Evolutionary conservation across 2,888 invertebrate genomes (phyloP).

Genomic region (Caenorhabditis parvicauda): DNA sequence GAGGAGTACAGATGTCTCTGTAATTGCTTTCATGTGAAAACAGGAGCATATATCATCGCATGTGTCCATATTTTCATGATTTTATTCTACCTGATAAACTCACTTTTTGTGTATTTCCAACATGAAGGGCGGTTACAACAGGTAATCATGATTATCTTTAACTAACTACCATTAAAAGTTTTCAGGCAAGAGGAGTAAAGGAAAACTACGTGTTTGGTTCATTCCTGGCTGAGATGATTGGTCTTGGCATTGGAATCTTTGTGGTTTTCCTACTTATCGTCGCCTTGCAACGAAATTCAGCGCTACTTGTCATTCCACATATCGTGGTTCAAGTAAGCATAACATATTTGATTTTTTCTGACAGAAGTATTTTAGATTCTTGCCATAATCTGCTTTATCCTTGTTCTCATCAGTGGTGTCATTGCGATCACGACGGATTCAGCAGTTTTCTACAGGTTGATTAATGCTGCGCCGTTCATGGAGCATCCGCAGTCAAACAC

Average conservation of each 20-base stretch:
- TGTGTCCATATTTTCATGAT: conserved; percentile 50
- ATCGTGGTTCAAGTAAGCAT: conserved; percentile 54
- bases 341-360: too few species aligned
- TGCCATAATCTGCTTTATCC: conserved; percentile 47
- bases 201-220: conserved; percentile 45
- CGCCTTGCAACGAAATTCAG: conserved; percentile 50
- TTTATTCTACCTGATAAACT: conserved; percentile 57
- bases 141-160: conserved; percentile 5
- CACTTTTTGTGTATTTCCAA: conserved; percentile 56
- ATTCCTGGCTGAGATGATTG: conserved; percentile 42
- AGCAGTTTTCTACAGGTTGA: conserved; percentile 55
- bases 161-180: not conserved
- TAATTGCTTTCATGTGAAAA: conserved; percentile 61
- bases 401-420: conserved; percentile 48
- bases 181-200: conserved; percentile 41
- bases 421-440: conserved; percentile 56
- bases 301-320: conserved; percentile 57
- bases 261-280: conserved; percentile 50
- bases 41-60: conserved; percentile 55
- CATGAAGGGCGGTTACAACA: conserved; percentile 45
- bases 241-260: conserved; percentile 40
- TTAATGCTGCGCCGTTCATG: conserved; percentile 59
- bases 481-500: conserved; percentile 55
- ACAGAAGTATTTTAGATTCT: conserved; percentile 39
- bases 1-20: conserved; percentile 60